Evolutionary conservation across 2,797 vertebrate species (phyloP).

Genomic region (Pseudomugil tenellus): DNA sequence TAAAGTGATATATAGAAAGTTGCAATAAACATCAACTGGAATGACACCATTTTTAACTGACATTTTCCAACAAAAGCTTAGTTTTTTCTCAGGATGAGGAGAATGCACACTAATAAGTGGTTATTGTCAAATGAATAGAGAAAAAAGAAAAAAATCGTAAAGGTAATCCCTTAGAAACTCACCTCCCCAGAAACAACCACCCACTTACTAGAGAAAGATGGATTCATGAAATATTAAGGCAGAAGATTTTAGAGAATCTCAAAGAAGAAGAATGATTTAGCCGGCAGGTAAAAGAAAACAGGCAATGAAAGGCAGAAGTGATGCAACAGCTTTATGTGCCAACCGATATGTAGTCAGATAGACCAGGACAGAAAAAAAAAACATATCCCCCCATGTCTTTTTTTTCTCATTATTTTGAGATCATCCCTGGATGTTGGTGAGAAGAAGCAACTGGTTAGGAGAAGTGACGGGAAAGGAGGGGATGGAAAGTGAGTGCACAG

Average conservation of each 20-base stretch:
- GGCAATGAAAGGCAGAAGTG: conserved; percentile 24
- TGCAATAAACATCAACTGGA: no score
- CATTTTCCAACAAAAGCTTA: background rate
- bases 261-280: conserved; percentile 50
- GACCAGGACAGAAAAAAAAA: conserved; percentile 33
- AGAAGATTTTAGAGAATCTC: conserved; percentile 35
- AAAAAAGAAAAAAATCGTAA: conserved; percentile 12
- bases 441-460: conserved; percentile 29
- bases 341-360: conserved; percentile 29
- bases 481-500: conserved; percentile 25
- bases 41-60: no score
- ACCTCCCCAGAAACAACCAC: conserved; percentile 36
- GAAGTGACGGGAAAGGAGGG: conserved; percentile 15
- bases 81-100: conserved; percentile 8
- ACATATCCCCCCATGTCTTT: conserved; percentile 38
- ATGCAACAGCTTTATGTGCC: conserved; percentile 44
- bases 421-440: conserved; percentile 29
- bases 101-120: background rate
- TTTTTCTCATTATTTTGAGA: conserved; percentile 23
- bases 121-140: conserved; percentile 25
- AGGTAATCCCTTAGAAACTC: conserved; percentile 41
- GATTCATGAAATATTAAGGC: conserved; percentile 60
- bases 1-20: no score
- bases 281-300: conserved; percentile 39
- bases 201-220: conserved; percentile 33